Base-by-base conservation (phyloP, 64 coral and sea anemone species). In the Stichodactyla helianthus region DNA sequence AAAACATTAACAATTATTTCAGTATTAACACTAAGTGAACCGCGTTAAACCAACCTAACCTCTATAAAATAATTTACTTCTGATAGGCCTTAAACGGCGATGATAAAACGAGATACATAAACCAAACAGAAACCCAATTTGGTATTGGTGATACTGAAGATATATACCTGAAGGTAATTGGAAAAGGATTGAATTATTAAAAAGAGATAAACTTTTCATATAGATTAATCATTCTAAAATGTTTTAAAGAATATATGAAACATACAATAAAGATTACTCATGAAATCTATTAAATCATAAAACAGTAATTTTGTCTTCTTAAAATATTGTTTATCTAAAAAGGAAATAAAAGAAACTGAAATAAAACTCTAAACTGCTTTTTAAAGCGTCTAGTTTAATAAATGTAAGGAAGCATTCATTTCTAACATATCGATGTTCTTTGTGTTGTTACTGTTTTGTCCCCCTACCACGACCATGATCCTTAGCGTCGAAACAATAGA, bases 111-210 rank as follows among this genome's bases (percentile, higher is more conserved):
- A 74, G 68, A 28, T 74, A 15, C 13, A 74, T 27, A 74, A n/a
- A 9, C 23, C 68, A 74, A 74, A 31, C n/a, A 11, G 22, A 31
- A 13, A 31, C 68, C 27, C 25, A n/a, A 4, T 74, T 27, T 74
- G 68, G 25, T 74, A 26, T 11, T 25, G 68, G 27, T 74, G 68
- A 26, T 74, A 81, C 15, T 81, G 78, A 81, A 52, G 78, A 81
- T 6, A 19, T 51, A 54, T 53, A 52, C 17, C 35, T 54, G 7
- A 54, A 81, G 78, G 78, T 81, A 81, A 74, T 74, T 74, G 6
- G 35, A 44, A 44, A 44, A 44, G 35, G 35, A 44, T 44, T 44
- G 35, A 44, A 44, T 44, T 44, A 44, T 44, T n/a, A 22, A 6
- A 6, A 23, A 65, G 22, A 13, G 22, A 65, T 65, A 22, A 65